A percentile compares a stretch with the other conserved stretches of the same genome.
These are phyloP conservation scores for Solenopsis invicta DNA, from an alignment of 1,140 invertebrate species.

Conservation along the genomic window DNA sequence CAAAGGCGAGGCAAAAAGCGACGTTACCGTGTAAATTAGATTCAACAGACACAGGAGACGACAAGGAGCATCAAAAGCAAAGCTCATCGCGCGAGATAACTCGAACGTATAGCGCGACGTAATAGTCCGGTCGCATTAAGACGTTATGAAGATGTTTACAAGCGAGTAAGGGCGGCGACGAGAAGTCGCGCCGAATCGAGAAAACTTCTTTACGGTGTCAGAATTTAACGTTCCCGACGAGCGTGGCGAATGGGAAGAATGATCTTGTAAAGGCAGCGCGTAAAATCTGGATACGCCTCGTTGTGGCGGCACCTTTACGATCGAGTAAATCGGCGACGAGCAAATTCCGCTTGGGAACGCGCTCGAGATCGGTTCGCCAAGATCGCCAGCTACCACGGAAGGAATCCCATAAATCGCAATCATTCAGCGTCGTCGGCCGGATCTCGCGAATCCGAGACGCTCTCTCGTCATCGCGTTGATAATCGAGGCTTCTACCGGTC, in stretches of 20 bases:
- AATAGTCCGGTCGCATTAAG: constrained; percentile 55
- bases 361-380: constrained; percentile 37
- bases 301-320: constrained; percentile 55
- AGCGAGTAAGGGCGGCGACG: neutral
- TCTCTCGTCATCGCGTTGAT: constrained; percentile 51
- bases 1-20: constrained; percentile 35
- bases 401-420: constrained; percentile 67
- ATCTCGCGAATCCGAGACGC: constrained; percentile 26
- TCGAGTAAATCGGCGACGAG: neutral
- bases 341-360: constrained; percentile 21
- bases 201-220: neutral
- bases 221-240: constrained; percentile 13
- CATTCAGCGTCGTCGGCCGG: constrained; percentile 47
- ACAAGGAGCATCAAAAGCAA: constrained; percentile 30
- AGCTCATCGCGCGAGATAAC: constrained; percentile 39
- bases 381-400: constrained; percentile 45
- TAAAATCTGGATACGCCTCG: constrained; percentile 12
- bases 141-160: constrained; percentile 50
- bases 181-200: neutral
- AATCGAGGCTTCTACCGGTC: constrained; percentile 28
- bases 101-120: neutral
- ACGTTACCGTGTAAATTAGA: constrained; percentile 52
- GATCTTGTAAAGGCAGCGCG: constrained; percentile 20
- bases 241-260: neutral
- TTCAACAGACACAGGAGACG: constrained; percentile 22